Evolutionary conservation across 2,888 invertebrate genomes (phyloP).

Genomic region (Pollenia amentaria): DNA sequence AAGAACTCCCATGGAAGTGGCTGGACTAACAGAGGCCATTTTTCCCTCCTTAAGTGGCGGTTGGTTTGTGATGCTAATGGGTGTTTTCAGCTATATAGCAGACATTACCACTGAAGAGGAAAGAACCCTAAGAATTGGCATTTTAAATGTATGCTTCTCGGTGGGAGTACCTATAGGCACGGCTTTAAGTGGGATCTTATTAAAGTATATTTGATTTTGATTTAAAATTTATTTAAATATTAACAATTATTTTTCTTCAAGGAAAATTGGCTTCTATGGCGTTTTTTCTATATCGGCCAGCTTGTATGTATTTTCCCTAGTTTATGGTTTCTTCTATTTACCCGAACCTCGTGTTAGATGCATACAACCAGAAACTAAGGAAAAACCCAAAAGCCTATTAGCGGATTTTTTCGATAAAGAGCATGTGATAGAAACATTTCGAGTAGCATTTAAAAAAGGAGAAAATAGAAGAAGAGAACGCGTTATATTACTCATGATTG

Average conservation of each 20-base stretch:
- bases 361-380: conserved; percentile 77
- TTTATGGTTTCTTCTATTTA: conserved; percentile 90
- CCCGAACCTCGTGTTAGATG: conserved; percentile 86
- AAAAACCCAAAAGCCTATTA: conserved; percentile 80
- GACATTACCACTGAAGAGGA: conserved; percentile 94
- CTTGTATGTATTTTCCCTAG: conserved; percentile 90
- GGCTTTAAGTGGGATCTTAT: conserved; percentile 92
- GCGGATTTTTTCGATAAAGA: conserved; percentile 90
- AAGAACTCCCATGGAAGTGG: conserved; percentile 91
- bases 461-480: conserved; percentile 90
- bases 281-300: conserved; percentile 91
- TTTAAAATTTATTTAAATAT: background rate
- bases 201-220: conserved; percentile 83
- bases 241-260: conserved; percentile 65
- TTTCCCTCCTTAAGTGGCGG: conserved; percentile 93
- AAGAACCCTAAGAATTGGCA: conserved; percentile 93
- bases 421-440: conserved; percentile 91
- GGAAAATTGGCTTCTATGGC: conserved; percentile 92
- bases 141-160: conserved; percentile 95
- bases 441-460: conserved; percentile 92
- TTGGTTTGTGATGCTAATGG: conserved; percentile 96
- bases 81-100: conserved; percentile 94
- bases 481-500: conserved; percentile 91
- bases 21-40: conserved; percentile 91
- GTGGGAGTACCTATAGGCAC: conserved; percentile 95